Conservation (phyloP, 2,888 invertebrate species). For the Lepetodrilus schrolli region DNA sequence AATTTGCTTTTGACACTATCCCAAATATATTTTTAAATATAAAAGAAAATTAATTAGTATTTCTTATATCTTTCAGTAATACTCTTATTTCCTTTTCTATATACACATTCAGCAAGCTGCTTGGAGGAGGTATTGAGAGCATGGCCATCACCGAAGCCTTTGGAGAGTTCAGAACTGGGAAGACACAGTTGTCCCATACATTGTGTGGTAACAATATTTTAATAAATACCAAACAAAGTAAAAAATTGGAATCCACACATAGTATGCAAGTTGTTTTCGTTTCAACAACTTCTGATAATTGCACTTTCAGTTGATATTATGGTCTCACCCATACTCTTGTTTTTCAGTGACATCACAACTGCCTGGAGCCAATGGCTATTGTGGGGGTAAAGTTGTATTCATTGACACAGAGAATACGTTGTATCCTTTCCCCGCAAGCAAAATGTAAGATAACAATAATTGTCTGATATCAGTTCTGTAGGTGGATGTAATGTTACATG, state of each 20-base stretch:
- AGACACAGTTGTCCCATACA: slow-evolving; percentile 88
- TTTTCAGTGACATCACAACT: slow-evolving; percentile 83
- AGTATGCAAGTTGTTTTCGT: too few relatives aligned
- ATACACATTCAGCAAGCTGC: slow-evolving; percentile 80
- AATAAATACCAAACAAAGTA: too few relatives aligned
- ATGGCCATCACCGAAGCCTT: slow-evolving; percentile 90
- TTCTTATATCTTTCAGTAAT: background rate
- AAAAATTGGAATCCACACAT: too few relatives aligned
- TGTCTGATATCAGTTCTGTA: background rate
- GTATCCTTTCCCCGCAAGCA: slow-evolving; percentile 80
- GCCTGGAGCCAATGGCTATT: slow-evolving; percentile 81
- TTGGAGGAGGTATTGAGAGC: slow-evolving; percentile 87
- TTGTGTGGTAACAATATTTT: slow-evolving; percentile 78
- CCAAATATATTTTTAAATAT: too few relatives aligned
- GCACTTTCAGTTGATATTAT: too few relatives aligned
- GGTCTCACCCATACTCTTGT: slow-evolving; percentile 14
- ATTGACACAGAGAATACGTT: slow-evolving; percentile 89
- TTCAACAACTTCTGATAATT: too few relatives aligned
- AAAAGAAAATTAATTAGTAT: too few relatives aligned
- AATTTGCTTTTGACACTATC: too few relatives aligned
- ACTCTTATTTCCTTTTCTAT: background rate
- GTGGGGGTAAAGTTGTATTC: slow-evolving; percentile 88
- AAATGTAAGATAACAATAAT: background rate
- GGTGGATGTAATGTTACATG: background rate
- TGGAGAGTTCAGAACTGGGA: slow-evolving; percentile 88